These are phyloP conservation scores for Momotus momota DNA, from an alignment of 2,797 vertebrate genomes.

Conservation along the genomic window DNA sequence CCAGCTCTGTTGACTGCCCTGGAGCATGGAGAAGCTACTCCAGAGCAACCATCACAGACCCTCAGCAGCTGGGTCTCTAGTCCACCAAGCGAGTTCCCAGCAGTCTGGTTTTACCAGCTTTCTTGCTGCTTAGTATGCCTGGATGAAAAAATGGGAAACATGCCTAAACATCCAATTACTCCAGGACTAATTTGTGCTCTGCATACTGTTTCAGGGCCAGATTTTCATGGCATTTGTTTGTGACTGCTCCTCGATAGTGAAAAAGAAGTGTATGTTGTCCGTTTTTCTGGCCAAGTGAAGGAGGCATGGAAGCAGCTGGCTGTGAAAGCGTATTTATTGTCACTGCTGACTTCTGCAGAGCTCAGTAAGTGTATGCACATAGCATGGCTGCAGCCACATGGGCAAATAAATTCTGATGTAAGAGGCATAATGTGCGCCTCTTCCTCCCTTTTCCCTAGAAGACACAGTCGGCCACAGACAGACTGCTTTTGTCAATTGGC, in stretches of 20 bases:
- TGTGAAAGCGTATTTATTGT: background rate
- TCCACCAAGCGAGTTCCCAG: background rate
- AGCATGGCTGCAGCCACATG: background rate
- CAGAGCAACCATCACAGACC: background rate
- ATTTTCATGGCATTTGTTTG: background rate
- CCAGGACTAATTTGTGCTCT: background rate
- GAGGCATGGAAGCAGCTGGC: background rate
- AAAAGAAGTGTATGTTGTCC: background rate
- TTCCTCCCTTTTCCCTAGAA: background rate
- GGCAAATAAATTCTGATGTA: background rate
- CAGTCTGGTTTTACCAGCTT: background rate
- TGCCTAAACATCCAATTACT: background rate
- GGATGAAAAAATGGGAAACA: background rate
- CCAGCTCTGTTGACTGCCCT: background rate
- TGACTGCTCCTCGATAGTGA: background rate
- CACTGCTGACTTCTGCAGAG: background rate
- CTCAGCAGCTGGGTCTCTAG: background rate
- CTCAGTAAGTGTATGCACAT: background rate
- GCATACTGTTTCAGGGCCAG: background rate
- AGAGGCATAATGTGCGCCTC: accelerated
- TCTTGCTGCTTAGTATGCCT: background rate
- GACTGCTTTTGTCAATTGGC: background rate
- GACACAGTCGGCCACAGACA: accelerated
- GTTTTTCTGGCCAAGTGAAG: background rate
- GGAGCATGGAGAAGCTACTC: background rate